These are phyloP conservation scores for Carassius carassius DNA, from an alignment of 2,113 vertebrate genomes.

Conservation along the genomic window DNA sequence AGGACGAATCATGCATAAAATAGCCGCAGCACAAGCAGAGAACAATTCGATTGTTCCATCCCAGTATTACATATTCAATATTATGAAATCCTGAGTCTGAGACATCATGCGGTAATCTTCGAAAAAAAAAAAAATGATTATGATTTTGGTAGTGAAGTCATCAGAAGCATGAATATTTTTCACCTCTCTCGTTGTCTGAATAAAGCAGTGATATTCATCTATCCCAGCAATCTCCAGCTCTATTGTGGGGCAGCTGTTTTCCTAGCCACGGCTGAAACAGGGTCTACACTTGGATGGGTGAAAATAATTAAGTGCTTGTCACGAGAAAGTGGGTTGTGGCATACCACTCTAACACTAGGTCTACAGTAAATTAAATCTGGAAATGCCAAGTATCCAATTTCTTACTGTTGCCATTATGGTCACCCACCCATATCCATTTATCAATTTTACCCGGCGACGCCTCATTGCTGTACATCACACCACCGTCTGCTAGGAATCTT, in stretches of 20 bases:
- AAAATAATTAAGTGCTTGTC: conserved; percentile 59
- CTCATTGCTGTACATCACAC: conserved; percentile 53
- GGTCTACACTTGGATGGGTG: conserved; percentile 54
- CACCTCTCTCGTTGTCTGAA: background rate
- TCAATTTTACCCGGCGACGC: conserved; percentile 54
- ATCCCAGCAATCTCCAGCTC: conserved; percentile 16
- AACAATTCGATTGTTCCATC: background rate
- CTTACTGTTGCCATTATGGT: conserved; percentile 56
- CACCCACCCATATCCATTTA: conserved; percentile 58
- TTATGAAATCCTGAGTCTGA: background rate
- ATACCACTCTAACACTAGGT: conserved; percentile 40
- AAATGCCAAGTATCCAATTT: conserved; percentile 62
- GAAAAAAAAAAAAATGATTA: background rate
- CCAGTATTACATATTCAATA: background rate
- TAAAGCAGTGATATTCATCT: conserved; percentile 19
- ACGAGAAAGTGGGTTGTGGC: conserved; percentile 47
- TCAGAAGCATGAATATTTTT: background rate
- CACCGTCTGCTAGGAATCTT: conserved; percentile 49
- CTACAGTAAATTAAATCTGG: conserved; percentile 60
- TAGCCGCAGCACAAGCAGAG: background rate
- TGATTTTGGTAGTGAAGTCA: background rate
- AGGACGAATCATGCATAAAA: conserved; percentile 22
- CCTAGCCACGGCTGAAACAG: background rate
- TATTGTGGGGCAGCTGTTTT: background rate
- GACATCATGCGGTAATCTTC: background rate